These are phyloP conservation scores for Syngnathoides biaculeatus DNA, from an alignment of 2,113 vertebrate genomes.

Conservation along the genomic window DNA sequence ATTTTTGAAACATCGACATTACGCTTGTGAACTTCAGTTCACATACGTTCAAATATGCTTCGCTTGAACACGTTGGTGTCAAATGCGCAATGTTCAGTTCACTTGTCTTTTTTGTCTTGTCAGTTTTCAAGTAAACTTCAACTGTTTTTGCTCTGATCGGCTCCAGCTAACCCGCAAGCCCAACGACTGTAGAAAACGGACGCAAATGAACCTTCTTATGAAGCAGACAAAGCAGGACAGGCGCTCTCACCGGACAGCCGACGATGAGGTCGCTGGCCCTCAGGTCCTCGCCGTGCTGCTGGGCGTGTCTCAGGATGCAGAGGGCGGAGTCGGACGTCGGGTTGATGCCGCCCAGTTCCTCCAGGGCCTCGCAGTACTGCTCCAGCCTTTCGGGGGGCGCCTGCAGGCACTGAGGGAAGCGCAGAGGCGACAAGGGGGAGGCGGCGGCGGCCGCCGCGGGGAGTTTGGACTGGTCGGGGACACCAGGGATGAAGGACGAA, in stretches of 20 bases:
- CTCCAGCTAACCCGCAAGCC: no score
- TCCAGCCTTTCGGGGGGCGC: constrained; percentile 80
- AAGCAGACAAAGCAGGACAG: constrained; percentile 33
- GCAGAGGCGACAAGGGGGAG: constrained; percentile 60
- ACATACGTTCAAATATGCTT: no score
- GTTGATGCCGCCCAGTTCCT: constrained; percentile 80
- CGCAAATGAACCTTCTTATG: not conserved
- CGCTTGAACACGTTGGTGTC: no score
- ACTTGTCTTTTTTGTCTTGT: no score
- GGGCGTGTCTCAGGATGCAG: constrained; percentile 78
- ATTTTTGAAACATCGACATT: no score
- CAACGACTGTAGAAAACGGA: not conserved
- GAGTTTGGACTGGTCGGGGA: constrained; percentile 62
- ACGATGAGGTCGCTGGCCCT: constrained; percentile 83
- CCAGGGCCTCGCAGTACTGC: constrained; percentile 79
- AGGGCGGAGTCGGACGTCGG: constrained; percentile 78
- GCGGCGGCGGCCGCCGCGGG: constrained; percentile 43
- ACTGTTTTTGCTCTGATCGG: no score
- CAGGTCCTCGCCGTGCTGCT: constrained; percentile 83
- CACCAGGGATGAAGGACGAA: not conserved
- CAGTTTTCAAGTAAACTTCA: no score
- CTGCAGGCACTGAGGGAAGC: constrained; percentile 75
- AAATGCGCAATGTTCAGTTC: no score
- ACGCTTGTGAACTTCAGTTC: no score
- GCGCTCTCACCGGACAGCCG: constrained; percentile 80